These are phyloP conservation scores for Dysdera silvatica DNA, from an alignment of 1,140 invertebrate genomes.

Conservation along the genomic window DNA sequence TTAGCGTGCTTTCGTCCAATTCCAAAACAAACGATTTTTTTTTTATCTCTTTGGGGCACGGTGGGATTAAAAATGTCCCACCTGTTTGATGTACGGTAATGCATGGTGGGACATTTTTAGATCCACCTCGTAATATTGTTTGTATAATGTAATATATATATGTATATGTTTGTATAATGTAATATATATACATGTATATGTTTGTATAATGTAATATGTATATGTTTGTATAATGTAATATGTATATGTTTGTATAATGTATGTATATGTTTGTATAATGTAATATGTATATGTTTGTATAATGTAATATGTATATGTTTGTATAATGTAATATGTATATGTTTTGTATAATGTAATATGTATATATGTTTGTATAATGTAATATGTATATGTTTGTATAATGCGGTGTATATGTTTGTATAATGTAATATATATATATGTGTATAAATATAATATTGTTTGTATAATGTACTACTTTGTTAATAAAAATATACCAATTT, in stretches of 20 bases:
- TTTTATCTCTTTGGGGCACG: too few relatives aligned
- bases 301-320: conserved; percentile 32
- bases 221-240: conserved; percentile 14
- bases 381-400: conserved; percentile 28
- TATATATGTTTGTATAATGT: conserved; percentile 12
- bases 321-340: conserved; percentile 27
- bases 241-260: not conserved
- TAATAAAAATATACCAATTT: not conserved
- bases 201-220: conserved; percentile 18
- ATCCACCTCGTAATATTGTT: too few relatives aligned
- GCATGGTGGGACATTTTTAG: too few relatives aligned
- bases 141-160: too few relatives aligned
- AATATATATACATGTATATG: conserved; percentile 22
- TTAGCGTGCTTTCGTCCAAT: too few relatives aligned
- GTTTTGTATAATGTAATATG: conserved; percentile 1
- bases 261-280: not conserved
- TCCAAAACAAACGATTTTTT: too few relatives aligned
- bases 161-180: not conserved
- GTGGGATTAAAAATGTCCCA: too few relatives aligned
- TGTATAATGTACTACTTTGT: not conserved
- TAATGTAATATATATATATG: conserved; percentile 28
- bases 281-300: conserved; percentile 32
- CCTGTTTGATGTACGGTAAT: too few relatives aligned
- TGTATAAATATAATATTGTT: not conserved
- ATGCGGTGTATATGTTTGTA: conserved; percentile 33